A percentile compares a stretch with the other conserved stretches of the same genome.
phyloP scores from a whole-genome alignment of 2,797 vertebrate genomes.

The Glyptemys insculpta region DNA sequence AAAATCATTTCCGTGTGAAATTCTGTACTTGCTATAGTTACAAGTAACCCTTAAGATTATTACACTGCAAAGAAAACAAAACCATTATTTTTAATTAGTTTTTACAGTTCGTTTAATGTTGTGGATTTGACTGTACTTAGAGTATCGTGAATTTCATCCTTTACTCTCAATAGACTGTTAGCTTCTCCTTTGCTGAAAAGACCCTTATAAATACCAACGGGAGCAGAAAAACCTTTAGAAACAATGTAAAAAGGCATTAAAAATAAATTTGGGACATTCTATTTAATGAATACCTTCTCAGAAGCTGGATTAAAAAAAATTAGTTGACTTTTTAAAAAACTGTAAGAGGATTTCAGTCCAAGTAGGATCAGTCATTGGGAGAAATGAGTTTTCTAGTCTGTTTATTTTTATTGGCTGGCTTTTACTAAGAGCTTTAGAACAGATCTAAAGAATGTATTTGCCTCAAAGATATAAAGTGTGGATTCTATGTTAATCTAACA shows the following conservation, averaged over 20 bases:
- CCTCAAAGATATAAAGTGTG: slow-evolving; percentile 2
- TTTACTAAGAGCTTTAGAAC: background rate
- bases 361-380: background rate
- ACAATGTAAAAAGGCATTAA: background rate
- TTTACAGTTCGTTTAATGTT: background rate
- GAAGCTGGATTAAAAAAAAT: background rate
- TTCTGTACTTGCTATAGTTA: background rate
- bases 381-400: slow-evolving; percentile 1
- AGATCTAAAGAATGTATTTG: slow-evolving; percentile 16
- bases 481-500: background rate
- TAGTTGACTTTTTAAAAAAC: background rate
- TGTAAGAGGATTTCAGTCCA: background rate
- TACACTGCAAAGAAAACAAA: background rate
- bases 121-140: background rate
- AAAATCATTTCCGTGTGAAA: background rate
- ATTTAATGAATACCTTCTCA: background rate
- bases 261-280: background rate
- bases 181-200: slow-evolving; percentile 1
- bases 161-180: background rate
- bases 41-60: background rate
- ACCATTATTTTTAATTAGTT: slow-evolving; percentile 1
- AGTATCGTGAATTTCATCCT: background rate
- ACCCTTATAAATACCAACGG: background rate
- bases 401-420: background rate
- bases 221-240: slow-evolving; percentile 29